Conservation (phyloP, 2,888 invertebrate species). For the Drosophila bunnanda region DNA sequence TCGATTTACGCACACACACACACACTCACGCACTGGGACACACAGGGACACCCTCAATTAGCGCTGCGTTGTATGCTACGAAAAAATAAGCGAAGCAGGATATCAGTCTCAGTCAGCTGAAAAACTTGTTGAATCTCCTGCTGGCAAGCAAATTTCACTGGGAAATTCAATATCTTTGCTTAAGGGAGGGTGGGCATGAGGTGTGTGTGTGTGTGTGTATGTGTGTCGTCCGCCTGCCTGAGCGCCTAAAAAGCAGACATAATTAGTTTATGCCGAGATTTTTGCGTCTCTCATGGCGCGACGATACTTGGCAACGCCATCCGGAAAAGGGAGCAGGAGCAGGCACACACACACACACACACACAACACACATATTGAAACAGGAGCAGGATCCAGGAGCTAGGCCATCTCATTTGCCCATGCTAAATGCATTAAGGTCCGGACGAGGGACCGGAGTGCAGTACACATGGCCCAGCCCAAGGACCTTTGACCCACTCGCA, state of each 20-base stretch:
- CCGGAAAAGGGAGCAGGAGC: constrained; percentile 16
- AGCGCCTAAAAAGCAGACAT: constrained; percentile 68
- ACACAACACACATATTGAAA: neutral
- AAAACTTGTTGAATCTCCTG: constrained; percentile 65
- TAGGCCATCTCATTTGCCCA: constrained; percentile 25
- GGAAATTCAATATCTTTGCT: constrained; percentile 64
- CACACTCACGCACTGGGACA: constrained; percentile 6
- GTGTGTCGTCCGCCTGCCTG: constrained; percentile 54
- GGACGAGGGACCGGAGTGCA: constrained; percentile 11
- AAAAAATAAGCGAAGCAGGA: neutral
- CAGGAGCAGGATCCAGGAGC: constrained; percentile 4
- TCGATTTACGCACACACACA: constrained; percentile 23
- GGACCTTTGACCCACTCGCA: constrained; percentile 25
- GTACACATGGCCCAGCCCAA: neutral
- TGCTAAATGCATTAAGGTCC: constrained; percentile 32
- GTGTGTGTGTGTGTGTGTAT: neutral
- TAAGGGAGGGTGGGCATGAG: neutral
- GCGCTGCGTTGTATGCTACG: constrained; percentile 33
- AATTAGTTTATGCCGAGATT: constrained; percentile 72
- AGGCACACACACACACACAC: neutral
- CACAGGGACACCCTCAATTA: constrained; percentile 27
- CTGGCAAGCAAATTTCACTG: constrained; percentile 38
- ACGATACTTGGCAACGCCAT: constrained; percentile 49
- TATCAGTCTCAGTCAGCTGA: constrained; percentile 6
- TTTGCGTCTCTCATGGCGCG: constrained; percentile 53